phyloP scores from a whole-genome alignment of 2,888 invertebrate genomes.

The Terebella lapidaria region DNA sequence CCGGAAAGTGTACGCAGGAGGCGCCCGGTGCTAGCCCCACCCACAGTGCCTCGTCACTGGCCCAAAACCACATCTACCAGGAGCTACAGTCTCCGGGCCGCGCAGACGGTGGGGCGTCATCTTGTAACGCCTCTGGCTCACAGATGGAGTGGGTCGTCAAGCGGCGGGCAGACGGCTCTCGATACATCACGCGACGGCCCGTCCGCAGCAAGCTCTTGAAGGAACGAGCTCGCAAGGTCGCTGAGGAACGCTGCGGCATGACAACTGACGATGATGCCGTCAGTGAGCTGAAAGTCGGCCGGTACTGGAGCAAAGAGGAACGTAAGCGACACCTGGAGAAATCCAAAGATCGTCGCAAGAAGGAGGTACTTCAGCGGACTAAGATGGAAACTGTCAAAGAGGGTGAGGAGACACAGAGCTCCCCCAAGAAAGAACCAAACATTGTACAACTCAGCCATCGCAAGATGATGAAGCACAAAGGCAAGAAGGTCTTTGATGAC shows the following conservation, averaged over 20 bases:
- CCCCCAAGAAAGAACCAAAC: conserved; percentile 41
- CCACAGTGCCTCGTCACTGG: neutral
- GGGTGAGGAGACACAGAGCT: conserved; percentile 39
- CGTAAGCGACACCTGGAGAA: conserved; percentile 69
- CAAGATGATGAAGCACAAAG: conserved; percentile 61
- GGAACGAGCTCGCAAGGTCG: conserved; percentile 65
- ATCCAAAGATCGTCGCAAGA: conserved; percentile 61
- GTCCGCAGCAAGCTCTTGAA: conserved; percentile 65
- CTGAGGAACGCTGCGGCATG: conserved; percentile 63
- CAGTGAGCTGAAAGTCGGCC: conserved; percentile 50
- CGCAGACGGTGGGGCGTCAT: neutral
- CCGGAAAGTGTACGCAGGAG: neutral
- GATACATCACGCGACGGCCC: conserved; percentile 71
- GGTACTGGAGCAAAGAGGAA: conserved; percentile 62
- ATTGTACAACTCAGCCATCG: conserved; percentile 56
- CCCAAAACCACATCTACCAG: neutral
- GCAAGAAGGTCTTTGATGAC: conserved; percentile 56
- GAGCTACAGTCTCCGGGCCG: neutral
- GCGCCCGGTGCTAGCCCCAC: neutral
- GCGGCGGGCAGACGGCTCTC: conserved; percentile 68
- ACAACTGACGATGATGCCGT: conserved; percentile 71
- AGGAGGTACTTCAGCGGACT: conserved; percentile 41
- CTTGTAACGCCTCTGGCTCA: neutral
- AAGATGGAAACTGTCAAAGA: conserved; percentile 44
- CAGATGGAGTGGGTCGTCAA: conserved; percentile 69